Percentiles rank a stretch among this genome's conserved stretches.
Conservation (phyloP, 2,113 vertebrate species). For the Gracilinanus agilis region DNA sequence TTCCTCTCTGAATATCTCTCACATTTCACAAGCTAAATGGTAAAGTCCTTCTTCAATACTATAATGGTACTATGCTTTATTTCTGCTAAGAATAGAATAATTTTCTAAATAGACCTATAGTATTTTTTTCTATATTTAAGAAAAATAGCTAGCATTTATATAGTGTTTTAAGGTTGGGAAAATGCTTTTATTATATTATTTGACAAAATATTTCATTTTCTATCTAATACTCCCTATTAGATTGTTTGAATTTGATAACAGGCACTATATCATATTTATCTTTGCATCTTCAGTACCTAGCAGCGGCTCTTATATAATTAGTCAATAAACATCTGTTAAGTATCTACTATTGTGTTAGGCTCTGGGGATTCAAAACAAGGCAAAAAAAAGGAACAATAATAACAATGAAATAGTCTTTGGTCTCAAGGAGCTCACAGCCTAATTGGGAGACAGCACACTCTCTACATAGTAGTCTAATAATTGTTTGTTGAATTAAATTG, state of each 20-base stretch:
- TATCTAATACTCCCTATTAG: neutral
- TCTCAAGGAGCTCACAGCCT: neutral
- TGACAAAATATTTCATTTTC: neutral
- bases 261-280: neutral
- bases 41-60: neutral
- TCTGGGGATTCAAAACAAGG: neutral
- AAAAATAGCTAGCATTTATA: neutral
- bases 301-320: neutral
- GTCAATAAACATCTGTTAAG: neutral
- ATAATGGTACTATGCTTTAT: neutral
- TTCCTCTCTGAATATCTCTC: neutral
- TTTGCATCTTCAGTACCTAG: neutral
- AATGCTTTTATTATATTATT: neutral
- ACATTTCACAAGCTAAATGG: neutral
- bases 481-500: constrained; percentile 1
- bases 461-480: neutral
- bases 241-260: neutral
- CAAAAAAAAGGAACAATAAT: neutral
- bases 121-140: neutral
- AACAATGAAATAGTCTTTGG: neutral
- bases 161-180: neutral
- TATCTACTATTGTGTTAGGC: neutral
- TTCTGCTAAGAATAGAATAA: neutral
- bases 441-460: neutral
- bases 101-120: neutral